Base-by-base conservation (phyloP, 1,140 invertebrate species). In the Reticulitermes speratus region DNA sequence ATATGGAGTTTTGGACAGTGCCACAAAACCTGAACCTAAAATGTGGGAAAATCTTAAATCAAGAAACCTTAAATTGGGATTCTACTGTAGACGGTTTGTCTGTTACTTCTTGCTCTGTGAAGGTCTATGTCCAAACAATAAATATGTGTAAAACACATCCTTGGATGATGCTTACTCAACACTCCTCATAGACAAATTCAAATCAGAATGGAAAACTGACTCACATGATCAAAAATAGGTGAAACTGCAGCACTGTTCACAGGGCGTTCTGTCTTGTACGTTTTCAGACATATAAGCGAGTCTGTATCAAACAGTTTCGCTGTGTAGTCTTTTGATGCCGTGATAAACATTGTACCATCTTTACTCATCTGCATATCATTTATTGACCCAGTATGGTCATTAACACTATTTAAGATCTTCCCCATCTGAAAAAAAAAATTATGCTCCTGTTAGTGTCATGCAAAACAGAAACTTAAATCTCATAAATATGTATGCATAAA, bases 191-290 rank as follows among this genome's bases (percentile, higher is more conserved):
- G 38, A 38, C 38, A 38, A 38, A 38, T 38, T 38, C 38, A 38
- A 9, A 48, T 48, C 45, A 48, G 45, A 48, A 48, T 12, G 45
- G 9, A 48, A 48, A 48, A 48, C 3, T 48, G 81, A 91, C 93
- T 92, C 90, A 96, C 98, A 93, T 99, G 98, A 91, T 99, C 97
- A 87, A 95, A 91, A 88, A 97, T 97, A 0, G 98, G 98, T 87
- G 98, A 99, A 87, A 99, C 96, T 14, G 98, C 96, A 19, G 98
- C 98, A 38, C 98, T 99, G 90, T 99, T 99, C 0, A 99, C 97
- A 14, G 98, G 98, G 88, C 98, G 92, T 89, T 99, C 98, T 25
- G 98, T 99, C 91, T 98, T 98, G 91, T 98, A 99, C 14, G 96
- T 96, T 91, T 99, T 99, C 52, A 99, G 90, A 38, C 95, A 93